Base-by-base conservation (phyloP, 2,888 invertebrate species). In the Hydrotaea diabolus region DNA sequence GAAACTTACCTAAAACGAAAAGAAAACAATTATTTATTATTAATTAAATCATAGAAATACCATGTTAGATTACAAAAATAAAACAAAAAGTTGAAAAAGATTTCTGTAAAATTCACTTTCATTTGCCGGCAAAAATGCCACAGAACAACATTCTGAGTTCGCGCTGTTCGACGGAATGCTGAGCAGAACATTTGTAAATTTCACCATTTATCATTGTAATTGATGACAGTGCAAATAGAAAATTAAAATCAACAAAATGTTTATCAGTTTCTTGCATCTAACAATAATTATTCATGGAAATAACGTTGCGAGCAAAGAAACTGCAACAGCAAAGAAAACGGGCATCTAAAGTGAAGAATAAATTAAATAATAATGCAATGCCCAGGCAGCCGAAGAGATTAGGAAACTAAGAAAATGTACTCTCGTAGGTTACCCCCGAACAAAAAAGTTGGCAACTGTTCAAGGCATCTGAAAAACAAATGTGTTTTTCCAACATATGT, bases 211-310 rank as follows among this genome's bases (percentile, higher is more conserved):
- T 87, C 87, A 86, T 85, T 80, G 80, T 86, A 87, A 87, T 87
- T 87, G 86, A 87, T 87, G 86, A 87, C 81, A 86, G 80, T 72
- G 74, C 64, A 74, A 84, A 84, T 64, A 83, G 55, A 80, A 85
- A 85, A 87, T 87, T 87, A 86, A 87, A 87, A 85, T 85, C 87
- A 87, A 87, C 87, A 87, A 87, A 87, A 87, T 87, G 86, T 86
- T 87, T 87, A 87, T 87, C 87, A 87, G 83, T 82, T 74, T 82
- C 83, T 80, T 21, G 83, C 85, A 87, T 87, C 87, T 87, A 81
- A 85, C 85, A 86, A 69, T 86, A 87, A 87, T 87, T 87, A 86
- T 82, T 87, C 87, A 87, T 86, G 75, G 26, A 49, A 17, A 64
- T 55, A 64, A 71, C 43, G 55, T 55, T 55, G 9, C 23, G 26